phyloP scores from a whole-genome alignment of 1,140 invertebrate genomes.

The Apolygus lucorum region DNA sequence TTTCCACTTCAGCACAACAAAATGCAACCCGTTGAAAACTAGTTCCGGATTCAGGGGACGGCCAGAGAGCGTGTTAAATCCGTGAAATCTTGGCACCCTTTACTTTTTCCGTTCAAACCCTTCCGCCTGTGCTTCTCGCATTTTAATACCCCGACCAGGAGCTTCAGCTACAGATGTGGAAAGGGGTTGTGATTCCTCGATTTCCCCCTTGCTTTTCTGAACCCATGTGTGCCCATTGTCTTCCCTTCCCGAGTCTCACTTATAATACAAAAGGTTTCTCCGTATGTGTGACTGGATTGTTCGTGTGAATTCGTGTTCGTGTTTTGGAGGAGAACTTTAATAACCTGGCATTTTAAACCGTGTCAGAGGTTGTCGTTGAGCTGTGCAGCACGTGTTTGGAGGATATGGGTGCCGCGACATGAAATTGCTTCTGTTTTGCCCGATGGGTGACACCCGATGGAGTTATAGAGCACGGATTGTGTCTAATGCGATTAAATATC shows the following conservation, averaged over 20 bases:
- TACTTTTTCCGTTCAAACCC: no score
- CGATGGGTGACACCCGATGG: no score
- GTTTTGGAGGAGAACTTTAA: background rate
- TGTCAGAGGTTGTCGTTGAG: background rate
- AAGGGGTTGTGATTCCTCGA: background rate
- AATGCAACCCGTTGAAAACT: no score
- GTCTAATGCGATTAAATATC: no score
- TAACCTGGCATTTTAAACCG: constrained; percentile 3
- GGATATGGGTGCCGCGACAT: background rate
- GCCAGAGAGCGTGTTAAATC: background rate
- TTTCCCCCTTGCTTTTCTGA: background rate
- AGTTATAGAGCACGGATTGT: no score
- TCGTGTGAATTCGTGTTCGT: background rate
- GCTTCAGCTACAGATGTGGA: background rate
- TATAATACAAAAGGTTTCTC: background rate
- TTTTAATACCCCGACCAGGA: background rate
- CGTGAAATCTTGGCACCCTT: constrained; percentile 12
- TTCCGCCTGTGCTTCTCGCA: background rate
- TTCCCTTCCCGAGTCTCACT: background rate
- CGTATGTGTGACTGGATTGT: no score
- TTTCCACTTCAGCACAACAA: no score
- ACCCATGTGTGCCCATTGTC: background rate
- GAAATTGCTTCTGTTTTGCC: no score
- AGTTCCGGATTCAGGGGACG: no score
- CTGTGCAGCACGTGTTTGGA: background rate